Evolutionary conservation across 2,888 invertebrate genomes (phyloP).

Genomic region (Ochlodes sylvanus): DNA sequence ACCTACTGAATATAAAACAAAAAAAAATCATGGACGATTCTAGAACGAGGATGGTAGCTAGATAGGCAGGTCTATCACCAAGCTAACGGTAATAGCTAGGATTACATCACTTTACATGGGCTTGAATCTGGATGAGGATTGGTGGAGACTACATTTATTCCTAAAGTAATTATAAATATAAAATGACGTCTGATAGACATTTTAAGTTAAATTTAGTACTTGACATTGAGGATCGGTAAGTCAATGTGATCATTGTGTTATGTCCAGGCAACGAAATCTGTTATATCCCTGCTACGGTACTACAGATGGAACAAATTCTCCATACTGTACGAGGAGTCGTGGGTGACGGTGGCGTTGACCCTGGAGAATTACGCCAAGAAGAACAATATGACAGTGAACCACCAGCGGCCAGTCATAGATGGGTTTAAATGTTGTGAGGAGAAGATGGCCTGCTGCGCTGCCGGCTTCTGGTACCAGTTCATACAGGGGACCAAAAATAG

Average conservation of each 20-base stretch:
- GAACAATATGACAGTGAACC: slow-evolving; percentile 94
- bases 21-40: too few relatives aligned
- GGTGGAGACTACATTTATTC: too few relatives aligned
- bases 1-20: too few relatives aligned
- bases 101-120: too few relatives aligned
- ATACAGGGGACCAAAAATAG: slow-evolving; percentile 94
- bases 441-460: slow-evolving; percentile 90
- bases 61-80: too few relatives aligned
- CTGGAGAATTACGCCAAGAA: slow-evolving; percentile 90
- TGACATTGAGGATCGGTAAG: not conserved
- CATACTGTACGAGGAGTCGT: slow-evolving; percentile 92
- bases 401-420: slow-evolving; percentile 89
- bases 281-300: slow-evolving; percentile 94
- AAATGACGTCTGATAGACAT: too few relatives aligned
- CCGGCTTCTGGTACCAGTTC: slow-evolving; percentile 92
- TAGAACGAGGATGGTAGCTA: too few relatives aligned
- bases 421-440: slow-evolving; percentile 91
- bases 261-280: slow-evolving; percentile 95
- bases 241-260: slow-evolving; percentile 1
- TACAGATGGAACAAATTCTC: slow-evolving; percentile 98
- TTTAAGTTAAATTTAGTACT: too few relatives aligned
- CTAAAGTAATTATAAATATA: not conserved
- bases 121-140: not conserved
- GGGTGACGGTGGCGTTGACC: slow-evolving; percentile 93
- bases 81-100: too few relatives aligned